phyloP scores from a whole-genome alignment of 1,140 invertebrate genomes.

The Diachasmimorpha longicaudata region DNA sequence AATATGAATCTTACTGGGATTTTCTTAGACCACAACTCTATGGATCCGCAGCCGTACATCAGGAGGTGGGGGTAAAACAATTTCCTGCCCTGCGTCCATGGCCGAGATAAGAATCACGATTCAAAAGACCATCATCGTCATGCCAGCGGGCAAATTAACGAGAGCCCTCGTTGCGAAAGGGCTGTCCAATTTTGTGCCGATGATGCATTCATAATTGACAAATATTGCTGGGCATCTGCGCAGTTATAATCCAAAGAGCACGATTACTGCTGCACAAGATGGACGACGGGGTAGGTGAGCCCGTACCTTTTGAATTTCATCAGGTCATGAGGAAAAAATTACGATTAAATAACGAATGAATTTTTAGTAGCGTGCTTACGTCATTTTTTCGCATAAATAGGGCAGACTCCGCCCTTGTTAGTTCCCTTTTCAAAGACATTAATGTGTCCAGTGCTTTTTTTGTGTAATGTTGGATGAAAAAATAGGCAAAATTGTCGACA shows the following conservation, averaged over 20 bases:
- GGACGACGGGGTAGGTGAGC: conserved; percentile 7
- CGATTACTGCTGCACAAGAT: neutral
- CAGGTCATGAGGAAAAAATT: too few relatives aligned
- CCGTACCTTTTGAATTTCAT: too few relatives aligned
- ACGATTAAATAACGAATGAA: too few relatives aligned
- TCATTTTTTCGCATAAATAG: too few relatives aligned
- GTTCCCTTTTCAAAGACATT: too few relatives aligned
- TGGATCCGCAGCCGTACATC: neutral
- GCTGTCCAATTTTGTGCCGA: neutral
- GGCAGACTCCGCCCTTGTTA: too few relatives aligned
- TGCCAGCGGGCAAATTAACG: conserved; percentile 7
- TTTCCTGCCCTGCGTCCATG: conserved; percentile 9
- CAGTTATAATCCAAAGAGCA: neutral
- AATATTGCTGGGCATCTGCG: neutral
- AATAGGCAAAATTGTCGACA: too few relatives aligned
- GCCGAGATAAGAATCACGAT: conserved; percentile 15
- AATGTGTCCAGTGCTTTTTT: too few relatives aligned
- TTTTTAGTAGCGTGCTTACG: too few relatives aligned
- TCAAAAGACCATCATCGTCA: conserved; percentile 15
- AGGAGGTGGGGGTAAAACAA: neutral
- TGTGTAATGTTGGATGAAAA: too few relatives aligned
- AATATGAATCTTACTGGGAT: neutral
- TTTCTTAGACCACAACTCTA: neutral
- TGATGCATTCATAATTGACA: conserved; percentile 19
- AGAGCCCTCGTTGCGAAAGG: neutral